These are phyloP conservation scores for Heloderma charlesbogerti DNA, from an alignment of 2,113 vertebrate species.

Conservation along the genomic window DNA sequence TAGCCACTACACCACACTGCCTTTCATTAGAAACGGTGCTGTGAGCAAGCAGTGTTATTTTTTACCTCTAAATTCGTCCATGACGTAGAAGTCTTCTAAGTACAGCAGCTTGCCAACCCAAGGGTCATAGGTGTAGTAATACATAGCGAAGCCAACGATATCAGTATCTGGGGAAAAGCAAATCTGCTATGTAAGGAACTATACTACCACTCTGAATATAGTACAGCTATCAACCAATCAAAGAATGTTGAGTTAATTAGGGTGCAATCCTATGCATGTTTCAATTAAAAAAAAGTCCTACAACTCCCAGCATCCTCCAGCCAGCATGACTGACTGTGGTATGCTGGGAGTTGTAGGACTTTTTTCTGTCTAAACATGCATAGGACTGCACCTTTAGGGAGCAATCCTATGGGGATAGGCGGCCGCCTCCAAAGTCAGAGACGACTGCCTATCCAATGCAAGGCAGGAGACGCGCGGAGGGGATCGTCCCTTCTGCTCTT, in stretches of 20 bases:
- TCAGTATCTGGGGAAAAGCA: constrained; percentile 53
- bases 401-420: no score
- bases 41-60: neutral
- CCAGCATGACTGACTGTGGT: no score
- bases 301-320: no score
- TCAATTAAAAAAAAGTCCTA: no score
- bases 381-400: no score
- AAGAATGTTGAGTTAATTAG: neutral
- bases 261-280: no score
- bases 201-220: neutral
- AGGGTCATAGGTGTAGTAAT: constrained; percentile 83
- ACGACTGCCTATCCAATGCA: no score
- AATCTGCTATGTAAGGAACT: neutral
- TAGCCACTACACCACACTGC: fast-evolving
- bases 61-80: constrained; percentile 75
- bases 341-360: no score
- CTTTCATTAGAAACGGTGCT: neutral
- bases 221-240: neutral
- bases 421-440: no score
- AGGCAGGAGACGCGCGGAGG: no score
- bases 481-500: no score
- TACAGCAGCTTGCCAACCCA: constrained; percentile 83
- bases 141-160: constrained; percentile 79
- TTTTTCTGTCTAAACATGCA: no score
- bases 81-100: constrained; percentile 85